phyloP scores from a whole-genome alignment of 2,888 invertebrate genomes.

The Patella caerulea region DNA sequence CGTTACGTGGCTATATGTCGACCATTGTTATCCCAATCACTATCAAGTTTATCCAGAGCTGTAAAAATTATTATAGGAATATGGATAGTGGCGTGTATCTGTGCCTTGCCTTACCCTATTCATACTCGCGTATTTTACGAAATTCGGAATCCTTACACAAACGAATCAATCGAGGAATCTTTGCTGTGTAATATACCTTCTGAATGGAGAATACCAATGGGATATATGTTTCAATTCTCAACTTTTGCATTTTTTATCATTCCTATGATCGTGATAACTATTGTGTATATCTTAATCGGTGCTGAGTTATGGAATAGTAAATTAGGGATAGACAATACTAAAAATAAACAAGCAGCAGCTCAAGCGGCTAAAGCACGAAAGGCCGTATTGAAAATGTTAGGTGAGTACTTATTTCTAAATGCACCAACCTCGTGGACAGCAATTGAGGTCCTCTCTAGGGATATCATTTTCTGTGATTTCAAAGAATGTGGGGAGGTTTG shows the following conservation, averaged over 20 bases:
- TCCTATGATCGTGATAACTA: slow-evolving; percentile 81
- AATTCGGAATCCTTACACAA: slow-evolving; percentile 46
- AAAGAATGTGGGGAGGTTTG: too few species aligned
- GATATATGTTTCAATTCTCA: slow-evolving; percentile 82
- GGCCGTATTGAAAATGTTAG: slow-evolving; percentile 67
- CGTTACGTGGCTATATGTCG: slow-evolving; percentile 91
- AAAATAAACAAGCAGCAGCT: slow-evolving; percentile 30
- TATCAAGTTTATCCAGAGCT: slow-evolving; percentile 87
- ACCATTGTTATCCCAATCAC: slow-evolving; percentile 85
- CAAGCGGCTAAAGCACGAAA: slow-evolving; percentile 46
- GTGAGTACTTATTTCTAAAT: slow-evolving; percentile 43
- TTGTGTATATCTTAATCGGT: slow-evolving; percentile 78
- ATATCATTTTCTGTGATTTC: too few species aligned
- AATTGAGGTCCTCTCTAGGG: not conserved
- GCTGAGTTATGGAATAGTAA: slow-evolving; percentile 55
- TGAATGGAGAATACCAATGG: slow-evolving; percentile 53
- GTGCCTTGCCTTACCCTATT: slow-evolving; percentile 75
- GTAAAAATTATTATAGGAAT: slow-evolving; percentile 83
- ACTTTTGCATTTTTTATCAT: slow-evolving; percentile 86
- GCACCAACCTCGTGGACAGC: not conserved
- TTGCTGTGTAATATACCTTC: slow-evolving; percentile 63
- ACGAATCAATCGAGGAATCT: slow-evolving; percentile 52
- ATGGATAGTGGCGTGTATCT: slow-evolving; percentile 83
- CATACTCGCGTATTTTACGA: slow-evolving; percentile 60
- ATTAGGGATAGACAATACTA: slow-evolving; percentile 35